phyloP scores from a whole-genome alignment of 2,113 vertebrate species.

The Hepsetus odoe region DNA sequence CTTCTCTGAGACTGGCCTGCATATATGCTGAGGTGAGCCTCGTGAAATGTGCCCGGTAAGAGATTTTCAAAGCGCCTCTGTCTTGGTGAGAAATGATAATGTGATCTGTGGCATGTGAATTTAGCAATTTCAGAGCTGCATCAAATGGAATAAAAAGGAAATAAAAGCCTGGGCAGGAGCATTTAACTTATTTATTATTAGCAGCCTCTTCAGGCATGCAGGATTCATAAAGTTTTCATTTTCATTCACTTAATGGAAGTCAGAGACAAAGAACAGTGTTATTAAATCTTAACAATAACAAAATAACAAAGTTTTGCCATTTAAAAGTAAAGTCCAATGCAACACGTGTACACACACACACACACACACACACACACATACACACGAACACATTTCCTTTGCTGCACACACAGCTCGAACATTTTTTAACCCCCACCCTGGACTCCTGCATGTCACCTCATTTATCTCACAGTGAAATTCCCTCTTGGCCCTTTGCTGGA shows the following conservation, averaged over 20 bases:
- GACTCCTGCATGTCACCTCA: constrained; percentile 43
- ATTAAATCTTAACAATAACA: constrained; percentile 61
- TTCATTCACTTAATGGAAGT: constrained; percentile 59
- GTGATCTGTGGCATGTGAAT: constrained; percentile 36
- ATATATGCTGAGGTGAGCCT: constrained; percentile 46
- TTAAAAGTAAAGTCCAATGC: constrained; percentile 44
- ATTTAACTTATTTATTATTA: constrained; percentile 72
- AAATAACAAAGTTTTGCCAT: constrained; percentile 53
- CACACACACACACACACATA: constrained; percentile 13
- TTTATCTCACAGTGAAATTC: constrained; percentile 43
- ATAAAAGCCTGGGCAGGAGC: constrained; percentile 39
- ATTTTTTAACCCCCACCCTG: constrained; percentile 27
- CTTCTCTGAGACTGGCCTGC: constrained; percentile 35
- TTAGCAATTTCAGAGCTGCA: constrained; percentile 42
- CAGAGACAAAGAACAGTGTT: constrained; percentile 46
- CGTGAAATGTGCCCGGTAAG: constrained; percentile 49
- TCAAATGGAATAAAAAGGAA: constrained; percentile 52
- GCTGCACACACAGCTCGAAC: constrained; percentile 30
- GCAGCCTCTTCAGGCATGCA: constrained; percentile 57
- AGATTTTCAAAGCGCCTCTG: constrained; percentile 42
- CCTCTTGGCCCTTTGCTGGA: constrained; percentile 41
- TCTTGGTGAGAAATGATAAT: constrained; percentile 37
- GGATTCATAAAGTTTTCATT: constrained; percentile 69
- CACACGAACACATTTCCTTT: constrained; percentile 1
- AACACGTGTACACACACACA: background rate